Base-by-base conservation (phyloP, 2,888 invertebrate species). In the Ochlodes sylvanus region DNA sequence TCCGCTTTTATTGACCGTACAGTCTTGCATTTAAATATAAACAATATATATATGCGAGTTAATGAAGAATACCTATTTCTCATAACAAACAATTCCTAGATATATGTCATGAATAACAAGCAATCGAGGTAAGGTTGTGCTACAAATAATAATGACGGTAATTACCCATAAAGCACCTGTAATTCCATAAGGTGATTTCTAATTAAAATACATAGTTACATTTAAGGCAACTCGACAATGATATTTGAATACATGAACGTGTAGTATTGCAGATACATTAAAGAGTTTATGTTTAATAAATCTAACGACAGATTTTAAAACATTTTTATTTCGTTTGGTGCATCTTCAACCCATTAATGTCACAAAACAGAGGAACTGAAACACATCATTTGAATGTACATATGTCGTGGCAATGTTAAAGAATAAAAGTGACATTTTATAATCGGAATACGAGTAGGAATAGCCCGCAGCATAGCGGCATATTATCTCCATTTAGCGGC, bases 401-500 rank as follows among this genome's bases (percentile, higher is more conserved):
- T n/a, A 7, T 27, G 27, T 27, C 27, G 6, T 41, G 42, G 42
- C 21, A 41, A 21, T 52, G 9, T 19, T 17, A 10, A 52, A 19
- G n/a, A 57, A 17, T 12, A 15, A 17, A 34, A 21, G 41, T 42
- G 42, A 58, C 12, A 12, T 12, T 15, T 55, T 34, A 34, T 12
- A 10, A 15, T 17, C 34, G 17, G 7, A 57, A 57, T 17, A 5
- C n/a, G 27, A 27, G 5, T 5, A 4, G 32, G 21, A 32, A 54
- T 6, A 21, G 34, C 41, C 41, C 21, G 76, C 77, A 67, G 68
- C 69, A 70, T 73, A 67, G 69, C 73, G 66, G 70, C 72, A 69
- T 74, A 82, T 80, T 82, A 81, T 79, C 79, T 77, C 83, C 84
- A 81, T 87, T 83, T 77, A 27, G n/a, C n/a, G n/a, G n/a, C n/a